Percentiles rank a stretch among this genome's conserved stretches.
Conservation (phyloP, 2,888 invertebrate genomes). For the Drosophila longiperda region DNA sequence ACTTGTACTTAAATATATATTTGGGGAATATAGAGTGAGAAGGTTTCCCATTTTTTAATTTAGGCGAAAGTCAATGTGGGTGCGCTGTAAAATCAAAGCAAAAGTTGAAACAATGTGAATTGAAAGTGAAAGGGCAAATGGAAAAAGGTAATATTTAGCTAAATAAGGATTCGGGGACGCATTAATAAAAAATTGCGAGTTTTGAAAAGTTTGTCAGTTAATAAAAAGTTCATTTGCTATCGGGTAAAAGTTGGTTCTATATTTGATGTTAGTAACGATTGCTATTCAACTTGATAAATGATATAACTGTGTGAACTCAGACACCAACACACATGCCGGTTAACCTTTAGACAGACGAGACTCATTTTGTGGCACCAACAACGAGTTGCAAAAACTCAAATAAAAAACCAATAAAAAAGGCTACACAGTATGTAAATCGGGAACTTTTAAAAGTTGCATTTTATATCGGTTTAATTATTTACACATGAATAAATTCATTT, state of each 20-base stretch:
- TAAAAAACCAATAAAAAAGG: constrained; percentile 16
- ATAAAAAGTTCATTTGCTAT: constrained; percentile 61
- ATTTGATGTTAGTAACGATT: constrained; percentile 3
- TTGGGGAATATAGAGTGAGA: neutral
- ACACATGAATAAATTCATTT: constrained; percentile 1
- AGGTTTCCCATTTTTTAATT: constrained; percentile 37
- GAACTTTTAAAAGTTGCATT: constrained; percentile 2
- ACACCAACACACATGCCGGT: constrained; percentile 22
- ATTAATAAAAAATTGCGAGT: constrained; percentile 68
- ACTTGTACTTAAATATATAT: constrained; percentile 1
- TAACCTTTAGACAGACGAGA: constrained; percentile 2
- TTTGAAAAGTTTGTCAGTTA: constrained; percentile 62
- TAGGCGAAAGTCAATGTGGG: constrained; percentile 51
- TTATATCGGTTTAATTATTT: neutral
- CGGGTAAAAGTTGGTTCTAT: constrained; percentile 29
- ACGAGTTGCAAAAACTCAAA: constrained; percentile 8
- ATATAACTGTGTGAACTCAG: constrained; percentile 30
- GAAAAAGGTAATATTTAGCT: constrained; percentile 25
- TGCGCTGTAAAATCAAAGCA: constrained; percentile 61
- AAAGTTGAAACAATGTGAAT: constrained; percentile 66
- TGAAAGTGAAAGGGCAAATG: constrained; percentile 35
- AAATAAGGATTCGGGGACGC: constrained; percentile 52
- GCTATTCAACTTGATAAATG: constrained; percentile 57
- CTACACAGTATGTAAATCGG: constrained; percentile 3
- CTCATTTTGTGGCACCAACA: constrained; percentile 27